Percentiles rank a stretch among this genome's conserved stretches.
Conservation (phyloP, 1,140 invertebrate genomes). For the Orchesella cincta region DNA sequence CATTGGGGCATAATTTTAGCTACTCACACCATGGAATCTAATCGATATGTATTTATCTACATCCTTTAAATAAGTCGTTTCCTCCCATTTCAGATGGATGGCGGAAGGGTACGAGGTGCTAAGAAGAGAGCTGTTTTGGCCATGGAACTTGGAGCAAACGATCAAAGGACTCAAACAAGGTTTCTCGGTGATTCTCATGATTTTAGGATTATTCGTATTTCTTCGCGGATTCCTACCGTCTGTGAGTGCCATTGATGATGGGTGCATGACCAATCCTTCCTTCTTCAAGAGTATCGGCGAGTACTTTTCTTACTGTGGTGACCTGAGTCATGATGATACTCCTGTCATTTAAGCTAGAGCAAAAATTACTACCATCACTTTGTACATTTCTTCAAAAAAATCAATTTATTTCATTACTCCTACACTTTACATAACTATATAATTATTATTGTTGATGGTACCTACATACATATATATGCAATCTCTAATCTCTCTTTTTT, state of each 20-base stretch:
- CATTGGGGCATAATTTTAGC: too few relatives aligned
- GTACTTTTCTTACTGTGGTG: conserved; percentile 3
- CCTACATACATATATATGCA: too few relatives aligned
- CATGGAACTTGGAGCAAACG: conserved; percentile 49
- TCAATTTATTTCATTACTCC: too few relatives aligned
- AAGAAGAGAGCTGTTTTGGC: conserved; percentile 48
- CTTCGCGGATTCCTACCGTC: conserved; percentile 41
- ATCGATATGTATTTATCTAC: neutral
- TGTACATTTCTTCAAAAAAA: too few relatives aligned
- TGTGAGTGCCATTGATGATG: conserved; percentile 37
- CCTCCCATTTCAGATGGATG: conserved; percentile 35
- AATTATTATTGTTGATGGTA: too few relatives aligned
- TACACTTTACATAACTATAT: too few relatives aligned
- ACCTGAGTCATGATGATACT: conserved; percentile 11
- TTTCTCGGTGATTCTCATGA: conserved; percentile 49
- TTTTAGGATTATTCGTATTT: conserved; percentile 45
- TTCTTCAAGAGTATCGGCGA: neutral
- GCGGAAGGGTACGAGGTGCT: conserved; percentile 38
- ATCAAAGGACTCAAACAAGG: conserved; percentile 48
- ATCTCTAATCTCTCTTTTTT: too few relatives aligned
- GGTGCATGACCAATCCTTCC: neutral
- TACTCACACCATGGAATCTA: neutral
- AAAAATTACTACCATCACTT: too few relatives aligned
- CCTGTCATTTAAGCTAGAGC: conserved; percentile 21
- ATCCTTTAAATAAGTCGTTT: too few relatives aligned